Base-by-base conservation (phyloP, 2,888 invertebrate species). In the Dryobotodes eremita region DNA sequence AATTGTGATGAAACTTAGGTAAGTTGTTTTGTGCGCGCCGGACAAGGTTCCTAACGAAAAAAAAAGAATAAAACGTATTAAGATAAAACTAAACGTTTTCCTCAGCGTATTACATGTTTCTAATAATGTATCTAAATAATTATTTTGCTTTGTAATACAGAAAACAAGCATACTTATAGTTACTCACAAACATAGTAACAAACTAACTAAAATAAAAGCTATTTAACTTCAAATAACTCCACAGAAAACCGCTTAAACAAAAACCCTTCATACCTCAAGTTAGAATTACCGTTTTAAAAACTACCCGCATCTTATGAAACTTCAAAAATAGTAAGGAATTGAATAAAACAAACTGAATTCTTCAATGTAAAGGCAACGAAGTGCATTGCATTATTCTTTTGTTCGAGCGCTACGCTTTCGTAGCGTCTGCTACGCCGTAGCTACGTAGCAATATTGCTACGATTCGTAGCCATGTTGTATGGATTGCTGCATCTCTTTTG, bases 321-420 rank as follows among this genome's bases (percentile, higher is more conserved):
- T 81, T 69, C 20, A 59, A 85, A 85, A 85, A 77, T 85, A 61
- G 62, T 72, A 72, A 64, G 26, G 46, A 88, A 85, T 82, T 71
- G n/a, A 79, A 86, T 79, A 73, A 76, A 79, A 76, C 42, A 80
- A 77, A 86, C 88, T 86, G 65, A 83, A 86, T 83, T 79, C 78
- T 86, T 79, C 79, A 83, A 83, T 74, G 79, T 77, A 72, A 82
- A 82, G 69, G 77, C 88, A 82, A 77, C 78, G 79, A 86, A 86
- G 76, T 80, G 77, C 80, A 86, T 88, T 79, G 80, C 79, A 85
- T 89, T 87, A 88, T 87, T 84, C 84, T 87, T 86, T 88, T 82
- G 77, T 87, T 81, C 77, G 31, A 70, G 71, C 75, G 69, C 86
- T 87, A 89, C 89, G 87, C 73, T 77, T 73, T 81, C 77, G 85